Base-by-base conservation (phyloP, 2,797 vertebrate genomes). In the Sebastes cheni region DNA sequence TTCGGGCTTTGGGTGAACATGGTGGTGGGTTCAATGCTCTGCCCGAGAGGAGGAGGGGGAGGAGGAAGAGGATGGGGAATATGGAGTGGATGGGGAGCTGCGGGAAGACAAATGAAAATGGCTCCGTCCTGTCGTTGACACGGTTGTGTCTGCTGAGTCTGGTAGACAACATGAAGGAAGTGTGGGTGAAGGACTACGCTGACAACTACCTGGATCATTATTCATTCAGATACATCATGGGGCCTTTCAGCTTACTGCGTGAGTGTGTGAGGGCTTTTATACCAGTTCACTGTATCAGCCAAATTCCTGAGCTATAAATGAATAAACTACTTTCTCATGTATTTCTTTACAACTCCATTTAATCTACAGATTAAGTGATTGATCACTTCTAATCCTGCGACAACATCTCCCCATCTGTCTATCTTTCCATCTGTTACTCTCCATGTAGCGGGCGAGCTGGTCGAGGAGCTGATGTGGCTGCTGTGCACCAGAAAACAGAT, bases 191-290 rank as follows among this genome's bases (percentile, higher is more conserved):
- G 84, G 97, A 98, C 88, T 97, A 97, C 29, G 84, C 92, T 0
- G 93, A 97, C 22, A 96, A 96, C 16, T 96, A 97, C 93, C 89
- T 97, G 91, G 95, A 96, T 3, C 94, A 95, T n/a, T 97, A 96
- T 65, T 84, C 81, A 7, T 97, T 97, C 88, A 95, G 95, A 83
- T 92, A 96, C 86, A 66, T 97, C 79, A 94, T 97, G 93, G 97
- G 97, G 1, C 97, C 97, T 70, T 97, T 98, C 90, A 96, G 91
- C 6, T 75, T 93, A 6, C 93, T 98, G 66, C 92, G 97, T 97
- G 92, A 96, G 97, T 94, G 8, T 69, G 27, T 56, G 8, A 60
- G 27, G 23, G 23, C 13, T 39, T 32, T 22, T 4, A 60, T 60
- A 22, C 12, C 42, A 2, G 32, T 34, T 22, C 60, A 34, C 30